Evolutionary conservation across 2,113 vertebrate genomes (phyloP), one percentile per base, ranked within the genome.

Genomic region (Euleptes europaea): DNA sequence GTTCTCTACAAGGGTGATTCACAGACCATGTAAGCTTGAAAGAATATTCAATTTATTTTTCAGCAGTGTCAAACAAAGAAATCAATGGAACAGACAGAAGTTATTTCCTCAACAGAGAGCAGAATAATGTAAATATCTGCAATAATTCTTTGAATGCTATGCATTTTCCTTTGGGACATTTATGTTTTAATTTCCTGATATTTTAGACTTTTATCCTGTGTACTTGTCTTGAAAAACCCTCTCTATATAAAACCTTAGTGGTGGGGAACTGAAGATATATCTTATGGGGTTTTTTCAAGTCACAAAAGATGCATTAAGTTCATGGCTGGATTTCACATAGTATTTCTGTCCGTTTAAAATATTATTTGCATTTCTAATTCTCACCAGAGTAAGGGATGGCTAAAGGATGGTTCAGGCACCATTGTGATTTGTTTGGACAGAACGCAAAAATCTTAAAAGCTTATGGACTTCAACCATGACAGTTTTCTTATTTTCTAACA

Each of bases 121-220:
- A 88, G 91, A 92, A 71, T 69, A 93, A 92, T 83, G n/a, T 87
- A 91, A 93, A 92, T 87, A 88, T 91, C 84, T 91, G 91, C 82
- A 93, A 78, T 88, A 90, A 90, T 92, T 78, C 66, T 81, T 63
- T 42, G 81, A 90, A 83, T 70, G 78, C 92, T 91, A 86, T 0
- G 1, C 42, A 49, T 89, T 92, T 91, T 94, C 90, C 83, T 89
- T 92, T 1, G 1, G 82, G 90, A 92, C 77, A 92, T 90, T 89
- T 85, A 90, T 84, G 83, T 88, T 92, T 92, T 93, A 84, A 88
- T 94, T 94, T 95, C 90, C 93, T 94, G 89, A 82, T 92, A 57
- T 88, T 84, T 92, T 78, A 79, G 86, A 90, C 88, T 92, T 94
- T 89, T 70, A 0, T 78, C 72, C 90, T 89, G 76, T 60, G 67